A percentile compares a stretch with the other conserved stretches of the same genome.
Evolutionary conservation across 2,113 vertebrate species (phyloP).

Genomic region (Dinomys branickii): DNA sequence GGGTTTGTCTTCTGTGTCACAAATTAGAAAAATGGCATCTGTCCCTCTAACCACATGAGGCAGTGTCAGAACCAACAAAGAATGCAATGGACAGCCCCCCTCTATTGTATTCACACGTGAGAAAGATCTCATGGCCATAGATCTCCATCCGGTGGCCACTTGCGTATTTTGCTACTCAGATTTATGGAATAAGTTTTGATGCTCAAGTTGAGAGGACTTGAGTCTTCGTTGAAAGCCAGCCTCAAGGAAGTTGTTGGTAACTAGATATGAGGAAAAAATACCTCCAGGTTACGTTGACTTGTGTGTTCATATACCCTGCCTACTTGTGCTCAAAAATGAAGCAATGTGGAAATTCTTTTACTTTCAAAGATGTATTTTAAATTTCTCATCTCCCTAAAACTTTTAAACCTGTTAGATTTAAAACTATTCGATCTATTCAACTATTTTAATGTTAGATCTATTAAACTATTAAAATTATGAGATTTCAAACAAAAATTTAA

Average conservation of each 20-base stretch:
- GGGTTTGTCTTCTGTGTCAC: constrained; percentile 31
- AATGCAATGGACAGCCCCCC: background rate
- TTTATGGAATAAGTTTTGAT: background rate
- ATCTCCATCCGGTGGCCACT: background rate
- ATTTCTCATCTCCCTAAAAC: background rate
- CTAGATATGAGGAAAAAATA: constrained; percentile 3
- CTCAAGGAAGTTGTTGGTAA: background rate
- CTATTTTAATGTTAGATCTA: no score
- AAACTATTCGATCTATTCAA: no score
- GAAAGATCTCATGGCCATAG: background rate
- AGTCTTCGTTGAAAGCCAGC: constrained; percentile 37
- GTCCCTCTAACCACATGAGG: background rate
- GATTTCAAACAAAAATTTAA: no score
- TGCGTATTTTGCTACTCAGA: background rate
- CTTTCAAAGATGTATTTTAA: constrained; percentile 31
- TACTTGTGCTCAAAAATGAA: constrained; percentile 1
- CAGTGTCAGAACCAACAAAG: background rate
- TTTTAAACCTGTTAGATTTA: no score
- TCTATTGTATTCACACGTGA: background rate
- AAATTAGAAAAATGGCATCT: constrained; percentile 13
- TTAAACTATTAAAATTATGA: no score
- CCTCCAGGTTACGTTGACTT: constrained; percentile 9
- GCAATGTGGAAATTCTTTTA: background rate
- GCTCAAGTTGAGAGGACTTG: background rate
- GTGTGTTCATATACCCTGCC: background rate